Percentiles rank a stretch among this genome's conserved stretches.
phyloP scores from a whole-genome alignment of 2,888 invertebrate species.

The Phyllotreta striolata region DNA sequence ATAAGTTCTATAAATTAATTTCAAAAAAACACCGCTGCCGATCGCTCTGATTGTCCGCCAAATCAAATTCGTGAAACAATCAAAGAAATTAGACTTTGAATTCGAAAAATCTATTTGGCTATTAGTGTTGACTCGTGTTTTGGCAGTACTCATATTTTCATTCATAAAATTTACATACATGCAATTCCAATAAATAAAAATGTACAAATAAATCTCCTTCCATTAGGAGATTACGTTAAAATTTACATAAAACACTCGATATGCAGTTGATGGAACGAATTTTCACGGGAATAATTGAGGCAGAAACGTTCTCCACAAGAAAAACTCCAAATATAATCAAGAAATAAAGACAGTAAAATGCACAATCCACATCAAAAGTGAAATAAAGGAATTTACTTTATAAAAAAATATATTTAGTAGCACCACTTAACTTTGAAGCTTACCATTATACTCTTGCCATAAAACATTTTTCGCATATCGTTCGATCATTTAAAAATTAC shows the following conservation, averaged over 20 bases:
- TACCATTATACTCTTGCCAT: background rate
- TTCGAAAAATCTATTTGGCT: slow-evolving; percentile 43
- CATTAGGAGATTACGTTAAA: background rate
- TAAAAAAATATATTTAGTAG: slow-evolving; percentile 17
- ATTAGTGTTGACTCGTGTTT: slow-evolving; percentile 43
- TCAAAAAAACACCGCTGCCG: slow-evolving; percentile 29
- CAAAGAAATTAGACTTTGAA: slow-evolving; percentile 10
- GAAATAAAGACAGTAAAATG: slow-evolving; percentile 2
- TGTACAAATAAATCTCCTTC: background rate
- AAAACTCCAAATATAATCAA: too few species aligned
- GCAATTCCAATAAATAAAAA: slow-evolving; percentile 22
- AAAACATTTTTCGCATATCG: slow-evolving; percentile 11
- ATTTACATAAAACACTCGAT: slow-evolving; percentile 15
- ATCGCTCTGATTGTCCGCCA: slow-evolving; percentile 52
- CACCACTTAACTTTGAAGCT: slow-evolving; percentile 22
- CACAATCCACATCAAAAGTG: slow-evolving; percentile 10
- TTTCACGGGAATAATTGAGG: background rate
- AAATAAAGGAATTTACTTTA: slow-evolving; percentile 8
- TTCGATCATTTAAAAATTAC: slow-evolving; percentile 11
- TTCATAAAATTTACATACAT: slow-evolving; percentile 37
- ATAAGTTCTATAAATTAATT: slow-evolving; percentile 39
- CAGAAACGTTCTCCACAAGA: background rate
- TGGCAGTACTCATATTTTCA: slow-evolving; percentile 45
- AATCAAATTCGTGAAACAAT: slow-evolving; percentile 41
- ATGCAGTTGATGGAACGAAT: slow-evolving; percentile 10